phyloP scores from a whole-genome alignment of 2,888 invertebrate species.

The Tenthredo amoena region DNA sequence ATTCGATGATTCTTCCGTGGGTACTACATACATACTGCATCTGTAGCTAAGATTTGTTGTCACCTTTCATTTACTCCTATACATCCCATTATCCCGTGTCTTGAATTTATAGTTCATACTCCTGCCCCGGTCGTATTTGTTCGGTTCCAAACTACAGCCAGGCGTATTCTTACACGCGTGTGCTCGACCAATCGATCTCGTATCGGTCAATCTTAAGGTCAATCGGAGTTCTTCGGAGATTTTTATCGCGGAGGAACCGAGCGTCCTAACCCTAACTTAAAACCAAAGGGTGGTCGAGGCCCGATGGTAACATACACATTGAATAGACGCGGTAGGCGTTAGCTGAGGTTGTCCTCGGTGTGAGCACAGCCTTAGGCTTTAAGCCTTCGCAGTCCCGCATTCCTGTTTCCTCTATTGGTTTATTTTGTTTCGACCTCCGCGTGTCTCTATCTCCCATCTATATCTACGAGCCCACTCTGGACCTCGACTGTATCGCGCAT shows the following conservation, averaged over 20 bases:
- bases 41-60: background rate
- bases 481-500: constrained; percentile 57
- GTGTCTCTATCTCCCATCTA: constrained; percentile 66
- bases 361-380: constrained; percentile 49
- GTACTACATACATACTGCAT: background rate
- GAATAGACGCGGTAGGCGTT: constrained; percentile 43
- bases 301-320: background rate
- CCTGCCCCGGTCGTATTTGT: background rate
- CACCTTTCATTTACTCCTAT: background rate
- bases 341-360: constrained; percentile 47
- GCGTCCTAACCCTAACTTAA: constrained; percentile 19
- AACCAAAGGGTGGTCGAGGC: constrained; percentile 41
- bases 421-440: constrained; percentile 62
- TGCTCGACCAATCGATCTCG: constrained; percentile 46
- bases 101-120: constrained; percentile 36
- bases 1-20: background rate
- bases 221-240: constrained; percentile 41
- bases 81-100: background rate
- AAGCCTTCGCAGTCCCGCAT: constrained; percentile 59
- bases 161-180: constrained; percentile 21
- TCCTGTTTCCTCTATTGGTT: constrained; percentile 64
- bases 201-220: constrained; percentile 50
- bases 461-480: constrained; percentile 57
- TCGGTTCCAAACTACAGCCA: background rate
- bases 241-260: constrained; percentile 45